A percentile compares a stretch with the other conserved stretches of the same genome.
These are phyloP conservation scores for Wiebesia pumilae DNA, from an alignment of 1,140 invertebrate species.

Conservation along the genomic window DNA sequence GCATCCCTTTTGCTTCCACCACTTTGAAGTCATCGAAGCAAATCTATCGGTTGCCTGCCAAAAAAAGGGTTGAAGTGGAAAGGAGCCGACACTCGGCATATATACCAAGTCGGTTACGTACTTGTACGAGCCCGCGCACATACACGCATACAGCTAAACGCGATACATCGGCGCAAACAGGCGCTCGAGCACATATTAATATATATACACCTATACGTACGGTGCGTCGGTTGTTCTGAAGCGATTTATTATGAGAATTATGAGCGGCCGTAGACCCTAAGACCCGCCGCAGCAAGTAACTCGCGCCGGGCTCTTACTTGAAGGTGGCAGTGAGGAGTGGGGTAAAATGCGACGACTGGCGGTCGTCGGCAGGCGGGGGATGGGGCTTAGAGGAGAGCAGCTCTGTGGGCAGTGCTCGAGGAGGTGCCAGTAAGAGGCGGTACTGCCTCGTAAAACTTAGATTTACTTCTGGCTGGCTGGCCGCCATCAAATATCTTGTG, in stretches of 20 bases:
- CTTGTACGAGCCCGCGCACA: no score
- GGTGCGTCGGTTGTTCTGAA: constrained; percentile 63
- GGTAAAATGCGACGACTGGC: background rate
- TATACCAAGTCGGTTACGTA: background rate
- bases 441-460: constrained; percentile 76
- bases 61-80: background rate
- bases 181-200: constrained; percentile 16
- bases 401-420: constrained; percentile 72
- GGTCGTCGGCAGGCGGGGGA: background rate
- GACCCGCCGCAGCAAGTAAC: constrained; percentile 57
- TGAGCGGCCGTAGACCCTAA: constrained; percentile 64
- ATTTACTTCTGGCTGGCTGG: constrained; percentile 73
- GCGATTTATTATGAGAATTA: constrained; percentile 75
- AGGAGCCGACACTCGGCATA: no score
- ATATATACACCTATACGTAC: background rate
- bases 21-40: background rate
- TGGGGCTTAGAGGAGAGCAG: constrained; percentile 43
- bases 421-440: constrained; percentile 76
- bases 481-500: constrained; percentile 73
- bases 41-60: background rate
- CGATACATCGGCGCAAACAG: background rate
- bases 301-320: constrained; percentile 56
- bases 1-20: no score
- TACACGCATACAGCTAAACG: background rate
- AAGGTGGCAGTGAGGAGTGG: background rate